Conservation (phyloP, 2,888 invertebrate genomes). For the Entomobrya proxima region DNA sequence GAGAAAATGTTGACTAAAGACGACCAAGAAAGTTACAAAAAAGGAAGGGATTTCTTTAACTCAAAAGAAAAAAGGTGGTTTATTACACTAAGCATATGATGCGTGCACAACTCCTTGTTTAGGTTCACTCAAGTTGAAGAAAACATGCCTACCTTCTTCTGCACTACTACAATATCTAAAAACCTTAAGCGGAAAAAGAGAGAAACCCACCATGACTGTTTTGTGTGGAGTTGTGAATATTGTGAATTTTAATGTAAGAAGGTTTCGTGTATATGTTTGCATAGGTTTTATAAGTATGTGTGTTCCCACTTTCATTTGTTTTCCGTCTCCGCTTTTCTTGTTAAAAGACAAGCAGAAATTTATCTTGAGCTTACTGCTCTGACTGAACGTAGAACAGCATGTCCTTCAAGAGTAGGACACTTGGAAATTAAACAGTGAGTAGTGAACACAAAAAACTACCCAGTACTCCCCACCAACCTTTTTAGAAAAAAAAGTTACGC, state of each 20-base stretch:
- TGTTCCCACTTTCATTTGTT: slow-evolving; percentile 26
- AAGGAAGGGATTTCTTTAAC: slow-evolving; percentile 73
- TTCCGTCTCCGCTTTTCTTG: background rate
- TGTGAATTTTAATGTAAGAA: background rate
- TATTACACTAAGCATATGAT: slow-evolving; percentile 40
- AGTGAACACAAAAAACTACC: background rate
- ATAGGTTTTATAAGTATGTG: background rate
- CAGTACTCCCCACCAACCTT: background rate
- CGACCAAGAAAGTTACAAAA: slow-evolving; percentile 26
- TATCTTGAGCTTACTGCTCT: background rate
- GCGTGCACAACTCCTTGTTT: slow-evolving; percentile 42
- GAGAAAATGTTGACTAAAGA: slow-evolving; percentile 73
- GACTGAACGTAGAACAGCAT: background rate
- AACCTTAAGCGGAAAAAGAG: background rate
- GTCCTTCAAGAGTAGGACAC: slow-evolving; percentile 22
- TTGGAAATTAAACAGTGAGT: slow-evolving; percentile 13
- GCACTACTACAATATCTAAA: slow-evolving; percentile 28
- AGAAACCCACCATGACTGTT: background rate
- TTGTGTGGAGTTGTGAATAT: slow-evolving; percentile 27
- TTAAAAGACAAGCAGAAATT: background rate
- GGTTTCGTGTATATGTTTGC: background rate
- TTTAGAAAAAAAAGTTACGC: slow-evolving; percentile 1
- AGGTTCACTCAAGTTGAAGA: slow-evolving; percentile 38
- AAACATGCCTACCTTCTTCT: slow-evolving; percentile 33
- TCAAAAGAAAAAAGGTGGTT: slow-evolving; percentile 32